These are phyloP conservation scores for Pogonocherus hispidulus DNA, from an alignment of 2,888 invertebrate genomes.

Conservation along the genomic window DNA sequence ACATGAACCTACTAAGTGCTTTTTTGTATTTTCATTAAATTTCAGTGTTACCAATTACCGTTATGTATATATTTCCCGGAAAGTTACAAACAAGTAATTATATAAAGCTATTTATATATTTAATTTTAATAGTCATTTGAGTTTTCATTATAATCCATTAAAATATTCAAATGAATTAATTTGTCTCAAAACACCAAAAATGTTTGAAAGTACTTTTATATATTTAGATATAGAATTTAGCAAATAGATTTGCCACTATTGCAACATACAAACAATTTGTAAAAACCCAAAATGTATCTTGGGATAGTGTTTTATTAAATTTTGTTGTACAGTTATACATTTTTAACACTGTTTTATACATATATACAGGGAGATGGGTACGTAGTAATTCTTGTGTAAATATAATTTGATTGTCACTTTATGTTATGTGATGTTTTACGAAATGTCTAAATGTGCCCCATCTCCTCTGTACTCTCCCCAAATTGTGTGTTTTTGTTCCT, in stretches of 20 bases:
- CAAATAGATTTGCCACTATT: background rate
- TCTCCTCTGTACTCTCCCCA: constrained; percentile 46
- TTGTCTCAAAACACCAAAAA: constrained; percentile 18
- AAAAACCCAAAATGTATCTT: constrained; percentile 3
- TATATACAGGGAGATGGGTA: constrained; percentile 43
- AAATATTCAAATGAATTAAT: no score
- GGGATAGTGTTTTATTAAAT: constrained; percentile 9
- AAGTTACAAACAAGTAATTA: no score
- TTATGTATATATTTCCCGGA: no score
- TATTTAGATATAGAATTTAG: constrained; percentile 2
- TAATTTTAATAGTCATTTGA: no score
- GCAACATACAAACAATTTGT: background rate
- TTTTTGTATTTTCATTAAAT: no score
- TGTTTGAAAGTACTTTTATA: constrained; percentile 14
- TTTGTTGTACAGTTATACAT: constrained; percentile 33
- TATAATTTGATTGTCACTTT: constrained; percentile 7
- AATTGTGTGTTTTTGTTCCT: constrained; percentile 54
- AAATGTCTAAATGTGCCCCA: constrained; percentile 34
- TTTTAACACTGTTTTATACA: constrained; percentile 33
- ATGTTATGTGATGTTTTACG: constrained; percentile 17
- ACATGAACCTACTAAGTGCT: background rate
- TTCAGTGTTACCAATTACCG: no score
- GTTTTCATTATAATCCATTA: no score
- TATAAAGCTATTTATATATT: no score
- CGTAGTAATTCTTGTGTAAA: constrained; percentile 15